A percentile compares a stretch with the other conserved stretches of the same genome.
Conservation (phyloP, 2,797 vertebrate genomes). For the Streptopelia turtur region DNA sequence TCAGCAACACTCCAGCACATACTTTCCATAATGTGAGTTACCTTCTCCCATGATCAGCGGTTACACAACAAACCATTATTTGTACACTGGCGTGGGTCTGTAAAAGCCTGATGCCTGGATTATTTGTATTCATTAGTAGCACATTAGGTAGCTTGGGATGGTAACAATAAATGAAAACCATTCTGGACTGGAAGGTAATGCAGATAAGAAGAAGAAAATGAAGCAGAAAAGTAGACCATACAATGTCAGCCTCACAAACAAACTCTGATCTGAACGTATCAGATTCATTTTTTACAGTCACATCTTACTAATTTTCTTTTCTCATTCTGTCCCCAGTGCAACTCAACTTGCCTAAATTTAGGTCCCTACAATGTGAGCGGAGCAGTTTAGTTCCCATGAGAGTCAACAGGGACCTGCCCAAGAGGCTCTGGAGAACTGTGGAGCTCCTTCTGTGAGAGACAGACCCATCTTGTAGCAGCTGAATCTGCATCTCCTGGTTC, state of each 20-base stretch:
- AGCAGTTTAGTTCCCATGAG: not conserved
- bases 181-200: conserved; percentile 27
- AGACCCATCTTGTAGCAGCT: not conserved
- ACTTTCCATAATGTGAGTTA: conserved; percentile 4
- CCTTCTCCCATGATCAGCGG: not conserved
- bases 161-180: conserved; percentile 53
- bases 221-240: conserved; percentile 29
- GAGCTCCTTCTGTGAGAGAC: not conserved
- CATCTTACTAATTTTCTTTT: not conserved
- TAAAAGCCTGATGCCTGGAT: conserved; percentile 44
- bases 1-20: not conserved
- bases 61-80: conserved; percentile 48
- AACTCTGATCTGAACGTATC: not conserved
- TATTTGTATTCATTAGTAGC: conserved; percentile 61
- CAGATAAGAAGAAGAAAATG: conserved; percentile 43
- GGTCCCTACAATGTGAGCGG: not conserved
- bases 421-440: not conserved
- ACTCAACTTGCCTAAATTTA: not conserved
- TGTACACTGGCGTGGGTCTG: conserved; percentile 31
- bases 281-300: not conserved
- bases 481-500: not conserved
- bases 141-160: conserved; percentile 60
- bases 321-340: not conserved
- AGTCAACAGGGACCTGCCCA: not conserved
- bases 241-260: not conserved